Evolutionary conservation across 2,113 vertebrate species (phyloP).

Genomic region (Petroica traversi): DNA sequence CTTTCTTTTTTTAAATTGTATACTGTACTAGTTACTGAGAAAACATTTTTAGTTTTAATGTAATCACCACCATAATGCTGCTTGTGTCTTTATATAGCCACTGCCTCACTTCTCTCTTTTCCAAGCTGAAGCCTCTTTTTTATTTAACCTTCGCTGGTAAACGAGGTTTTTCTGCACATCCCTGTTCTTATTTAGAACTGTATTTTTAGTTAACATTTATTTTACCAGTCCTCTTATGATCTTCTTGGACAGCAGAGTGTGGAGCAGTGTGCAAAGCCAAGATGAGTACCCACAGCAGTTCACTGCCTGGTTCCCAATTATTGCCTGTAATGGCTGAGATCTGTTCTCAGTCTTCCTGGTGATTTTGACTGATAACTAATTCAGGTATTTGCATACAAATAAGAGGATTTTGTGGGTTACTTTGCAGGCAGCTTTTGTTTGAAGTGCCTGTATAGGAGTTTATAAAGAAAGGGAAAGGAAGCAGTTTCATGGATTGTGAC

Average conservation of each 20-base stretch:
- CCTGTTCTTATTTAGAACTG: neutral
- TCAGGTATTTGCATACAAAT: neutral
- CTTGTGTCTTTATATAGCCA: neutral
- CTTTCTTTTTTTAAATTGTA: neutral
- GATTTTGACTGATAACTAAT: neutral
- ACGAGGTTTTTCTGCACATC: neutral
- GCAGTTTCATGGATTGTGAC: neutral
- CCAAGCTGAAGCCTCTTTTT: neutral
- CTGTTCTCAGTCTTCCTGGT: neutral
- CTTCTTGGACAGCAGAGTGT: neutral
- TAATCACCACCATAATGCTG: neutral
- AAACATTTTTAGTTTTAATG: neutral
- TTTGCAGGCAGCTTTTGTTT: neutral
- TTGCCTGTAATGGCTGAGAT: neutral
- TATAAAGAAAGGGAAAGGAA: neutral
- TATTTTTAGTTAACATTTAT: neutral
- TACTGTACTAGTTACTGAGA: neutral
- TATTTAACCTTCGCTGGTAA: neutral
- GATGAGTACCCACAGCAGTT: neutral
- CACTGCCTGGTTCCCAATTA: neutral
- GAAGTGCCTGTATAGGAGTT: fast-evolving
- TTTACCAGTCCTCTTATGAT: neutral
- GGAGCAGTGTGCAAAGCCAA: neutral
- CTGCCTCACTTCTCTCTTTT: neutral
- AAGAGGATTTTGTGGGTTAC: neutral